These are phyloP conservation scores for Pantala flavescens DNA, from an alignment of 1,140 invertebrate genomes.

Conservation along the genomic window DNA sequence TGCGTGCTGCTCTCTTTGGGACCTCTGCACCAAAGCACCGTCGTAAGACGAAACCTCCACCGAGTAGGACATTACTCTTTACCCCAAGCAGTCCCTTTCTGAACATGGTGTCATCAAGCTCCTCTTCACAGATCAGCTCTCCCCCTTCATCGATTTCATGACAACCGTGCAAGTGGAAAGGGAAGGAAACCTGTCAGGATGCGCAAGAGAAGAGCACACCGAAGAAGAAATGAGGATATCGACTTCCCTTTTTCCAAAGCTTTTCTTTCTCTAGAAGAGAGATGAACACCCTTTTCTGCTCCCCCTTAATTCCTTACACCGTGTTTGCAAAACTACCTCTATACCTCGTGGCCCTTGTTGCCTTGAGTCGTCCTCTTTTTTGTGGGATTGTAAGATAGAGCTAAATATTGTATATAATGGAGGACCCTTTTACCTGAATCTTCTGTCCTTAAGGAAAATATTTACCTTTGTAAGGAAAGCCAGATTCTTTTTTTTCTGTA, in stretches of 20 bases:
- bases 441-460: neutral
- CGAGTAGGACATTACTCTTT: neutral
- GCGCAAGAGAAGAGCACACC: too few relatives aligned
- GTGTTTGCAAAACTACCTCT: constrained; percentile 1
- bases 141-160: neutral
- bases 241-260: too few relatives aligned
- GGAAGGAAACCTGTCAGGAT: neutral
- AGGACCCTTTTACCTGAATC: neutral
- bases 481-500: too few relatives aligned
- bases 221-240: too few relatives aligned
- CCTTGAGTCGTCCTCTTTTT: neutral
- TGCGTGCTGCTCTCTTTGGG: constrained; percentile 26
- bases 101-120: neutral
- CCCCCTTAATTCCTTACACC: neutral
- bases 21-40: neutral
- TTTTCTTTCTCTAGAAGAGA: too few relatives aligned
- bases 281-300: neutral
- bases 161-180: neutral
- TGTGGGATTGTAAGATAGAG: neutral
- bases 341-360: neutral
- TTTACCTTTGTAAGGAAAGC: neutral
- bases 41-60: neutral
- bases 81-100: too few relatives aligned
- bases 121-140: neutral
- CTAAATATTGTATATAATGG: neutral